Conservation (phyloP, 1,140 invertebrate genomes). For the Leptinotarsa texana region DNA sequence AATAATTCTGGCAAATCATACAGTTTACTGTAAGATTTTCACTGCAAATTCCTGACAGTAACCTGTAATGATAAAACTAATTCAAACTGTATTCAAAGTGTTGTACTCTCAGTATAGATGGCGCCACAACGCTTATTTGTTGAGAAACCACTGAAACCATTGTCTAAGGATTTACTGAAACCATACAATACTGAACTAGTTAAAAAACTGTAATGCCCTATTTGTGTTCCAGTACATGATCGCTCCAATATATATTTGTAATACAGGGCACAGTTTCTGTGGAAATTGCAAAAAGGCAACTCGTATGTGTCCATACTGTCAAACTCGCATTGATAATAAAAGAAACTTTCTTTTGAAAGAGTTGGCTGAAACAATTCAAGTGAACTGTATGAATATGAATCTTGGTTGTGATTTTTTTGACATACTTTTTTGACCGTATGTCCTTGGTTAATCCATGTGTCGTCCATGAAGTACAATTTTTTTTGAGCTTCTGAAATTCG, state of each 20-base stretch:
- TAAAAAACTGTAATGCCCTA: constrained; percentile 24
- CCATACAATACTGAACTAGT: not conserved
- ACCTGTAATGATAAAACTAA: too few relatives aligned
- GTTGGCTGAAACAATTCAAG: constrained; percentile 11
- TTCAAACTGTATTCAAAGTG: too few relatives aligned
- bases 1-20: too few relatives aligned
- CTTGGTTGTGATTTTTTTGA: constrained; percentile 20
- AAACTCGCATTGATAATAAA: constrained; percentile 7
- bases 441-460: too few relatives aligned
- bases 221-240: constrained; percentile 30
- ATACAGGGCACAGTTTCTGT: constrained; percentile 25
- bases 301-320: constrained; percentile 16
- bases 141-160: too few relatives aligned
- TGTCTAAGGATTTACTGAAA: not conserved
- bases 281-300: constrained; percentile 14
- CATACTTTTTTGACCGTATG: too few relatives aligned
- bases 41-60: too few relatives aligned
- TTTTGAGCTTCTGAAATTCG: too few relatives aligned
- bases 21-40: too few relatives aligned
- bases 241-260: constrained; percentile 25
- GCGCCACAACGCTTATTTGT: too few relatives aligned
- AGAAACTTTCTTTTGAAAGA: constrained; percentile 29
- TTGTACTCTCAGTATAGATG: too few relatives aligned
- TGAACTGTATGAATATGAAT: constrained; percentile 14
- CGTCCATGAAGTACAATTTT: too few relatives aligned